These are phyloP conservation scores for Catharus fuscescens DNA, from an alignment of 2,113 vertebrate species.

Conservation along the genomic window DNA sequence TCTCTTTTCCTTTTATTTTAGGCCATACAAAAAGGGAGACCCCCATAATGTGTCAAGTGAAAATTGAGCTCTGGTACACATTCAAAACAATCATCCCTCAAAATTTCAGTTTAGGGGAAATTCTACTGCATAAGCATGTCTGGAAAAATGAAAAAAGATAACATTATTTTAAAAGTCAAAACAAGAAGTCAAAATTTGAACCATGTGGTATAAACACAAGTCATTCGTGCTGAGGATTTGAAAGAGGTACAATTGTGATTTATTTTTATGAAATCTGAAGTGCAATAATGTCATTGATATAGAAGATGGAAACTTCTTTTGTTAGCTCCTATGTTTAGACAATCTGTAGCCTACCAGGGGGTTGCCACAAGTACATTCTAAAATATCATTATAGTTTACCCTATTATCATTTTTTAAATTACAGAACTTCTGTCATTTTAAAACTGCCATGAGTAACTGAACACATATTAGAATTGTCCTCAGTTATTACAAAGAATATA, in stretches of 20 bases:
- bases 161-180: not conserved
- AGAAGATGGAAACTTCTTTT: not conserved
- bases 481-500: not conserved
- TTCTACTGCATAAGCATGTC: not conserved
- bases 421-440: not conserved
- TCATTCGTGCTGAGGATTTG: not conserved
- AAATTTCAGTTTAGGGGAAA: not conserved
- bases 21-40: not conserved
- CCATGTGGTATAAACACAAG: not conserved
- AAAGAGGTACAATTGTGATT: not conserved
- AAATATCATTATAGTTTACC: not conserved
- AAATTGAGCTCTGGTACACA: not conserved
- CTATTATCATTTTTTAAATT: not conserved
- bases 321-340: not conserved
- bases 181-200: not conserved
- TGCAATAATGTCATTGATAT: not conserved
- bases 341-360: not conserved
- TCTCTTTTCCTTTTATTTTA: not conserved
- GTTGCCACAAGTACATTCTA: not conserved
- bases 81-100: not conserved
- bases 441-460: not conserved
- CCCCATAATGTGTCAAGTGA: accelerated
- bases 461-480: not conserved
- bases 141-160: not conserved
- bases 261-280: not conserved